Evolutionary conservation across 2,797 vertebrate species (phyloP).

Genomic region (Pseudochaenichthys georgianus): DNA sequence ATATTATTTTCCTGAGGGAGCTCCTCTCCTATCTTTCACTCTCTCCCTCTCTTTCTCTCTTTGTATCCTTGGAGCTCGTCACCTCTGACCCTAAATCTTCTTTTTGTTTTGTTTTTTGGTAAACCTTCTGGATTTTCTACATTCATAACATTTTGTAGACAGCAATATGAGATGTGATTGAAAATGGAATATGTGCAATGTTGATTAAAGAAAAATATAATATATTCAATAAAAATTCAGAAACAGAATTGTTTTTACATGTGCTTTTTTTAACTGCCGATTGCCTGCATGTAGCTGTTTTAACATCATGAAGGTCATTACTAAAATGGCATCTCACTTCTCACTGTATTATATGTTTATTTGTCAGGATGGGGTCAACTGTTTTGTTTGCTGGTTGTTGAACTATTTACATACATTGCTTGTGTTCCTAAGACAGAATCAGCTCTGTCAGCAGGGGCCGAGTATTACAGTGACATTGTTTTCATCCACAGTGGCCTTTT

Average conservation of each 20-base stretch:
- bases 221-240: conserved; percentile 88
- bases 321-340: background rate
- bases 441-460: conserved; percentile 47
- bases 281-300: background rate
- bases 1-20: conserved; percentile 65
- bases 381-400: conserved; percentile 37
- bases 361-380: background rate
- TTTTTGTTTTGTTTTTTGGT: conserved; percentile 57
- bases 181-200: conserved; percentile 90
- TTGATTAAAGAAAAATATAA: conserved; percentile 88
- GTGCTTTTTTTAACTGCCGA: background rate
- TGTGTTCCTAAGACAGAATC: conserved; percentile 45
- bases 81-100: conserved; percentile 74
- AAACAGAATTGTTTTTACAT: conserved; percentile 58
- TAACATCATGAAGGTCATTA: background rate
- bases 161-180: conserved; percentile 90
- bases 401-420: conserved; percentile 43
- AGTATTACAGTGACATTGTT: conserved; percentile 57
- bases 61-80: conserved; percentile 74
- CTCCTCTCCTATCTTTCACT: conserved; percentile 54
- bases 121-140: conserved; percentile 87
- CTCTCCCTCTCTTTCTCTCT: conserved; percentile 33
- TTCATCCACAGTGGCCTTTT: conserved; percentile 62
- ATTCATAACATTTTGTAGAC: conserved; percentile 90
- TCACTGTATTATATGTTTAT: background rate